These are phyloP conservation scores for Gonatopus flavifemur DNA, from an alignment of 1,140 invertebrate species.

Conservation along the genomic window DNA sequence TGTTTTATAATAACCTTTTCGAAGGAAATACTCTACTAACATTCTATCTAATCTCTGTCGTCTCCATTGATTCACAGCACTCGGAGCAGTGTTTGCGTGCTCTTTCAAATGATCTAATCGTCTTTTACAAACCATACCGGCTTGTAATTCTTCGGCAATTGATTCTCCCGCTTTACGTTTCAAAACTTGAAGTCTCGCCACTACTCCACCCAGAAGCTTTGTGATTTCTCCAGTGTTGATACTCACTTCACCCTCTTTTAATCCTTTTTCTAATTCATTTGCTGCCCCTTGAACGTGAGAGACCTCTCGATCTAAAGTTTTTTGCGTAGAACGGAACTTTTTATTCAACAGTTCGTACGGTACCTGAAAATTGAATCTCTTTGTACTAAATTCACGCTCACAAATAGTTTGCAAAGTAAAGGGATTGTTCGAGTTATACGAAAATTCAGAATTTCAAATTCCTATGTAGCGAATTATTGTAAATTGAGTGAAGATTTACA, in stretches of 20 bases:
- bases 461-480: too few species aligned
- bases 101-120: conserved; percentile 92
- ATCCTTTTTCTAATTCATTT: conserved; percentile 78
- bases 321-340: conserved; percentile 93
- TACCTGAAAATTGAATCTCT: conserved; percentile 67
- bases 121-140: conserved; percentile 82
- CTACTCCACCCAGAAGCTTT: conserved; percentile 80
- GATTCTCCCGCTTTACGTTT: conserved; percentile 94
- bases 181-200: conserved; percentile 85
- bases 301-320: conserved; percentile 89
- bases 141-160: conserved; percentile 86
- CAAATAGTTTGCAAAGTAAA: too few species aligned
- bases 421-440: too few species aligned
- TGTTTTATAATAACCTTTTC: conserved; percentile 93
- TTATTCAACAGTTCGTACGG: conserved; percentile 98
- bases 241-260: conserved; percentile 60
- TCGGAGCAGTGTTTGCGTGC: conserved; percentile 61
- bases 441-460: too few species aligned
- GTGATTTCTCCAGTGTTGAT: conserved; percentile 72
- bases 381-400: too few species aligned
- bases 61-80: conserved; percentile 78
- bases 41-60: conserved; percentile 88
- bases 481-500: too few species aligned
- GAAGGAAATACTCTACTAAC: conserved; percentile 95
- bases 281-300: conserved; percentile 81